Percentiles rank a stretch among this genome's conserved stretches.
phyloP scores from a whole-genome alignment of 2,888 invertebrate genomes.

The Lasius fuliginosus region DNA sequence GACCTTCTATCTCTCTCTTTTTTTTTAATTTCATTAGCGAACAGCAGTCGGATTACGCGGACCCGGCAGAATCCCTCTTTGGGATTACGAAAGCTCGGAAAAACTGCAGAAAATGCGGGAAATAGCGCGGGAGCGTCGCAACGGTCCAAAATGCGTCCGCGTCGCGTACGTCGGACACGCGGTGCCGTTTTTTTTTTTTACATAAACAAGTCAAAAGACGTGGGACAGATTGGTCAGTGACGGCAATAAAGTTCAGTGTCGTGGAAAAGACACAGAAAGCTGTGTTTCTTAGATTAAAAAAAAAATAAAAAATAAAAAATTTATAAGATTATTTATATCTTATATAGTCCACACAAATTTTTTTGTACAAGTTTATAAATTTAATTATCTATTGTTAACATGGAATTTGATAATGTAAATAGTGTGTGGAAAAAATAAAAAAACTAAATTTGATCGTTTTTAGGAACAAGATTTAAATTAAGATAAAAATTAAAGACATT shows the following conservation, averaged over 20 bases:
- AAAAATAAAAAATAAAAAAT: not conserved
- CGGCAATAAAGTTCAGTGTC: not conserved
- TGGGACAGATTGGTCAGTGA: not conserved
- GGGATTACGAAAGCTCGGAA: slow-evolving; percentile 83
- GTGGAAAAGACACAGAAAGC: not conserved
- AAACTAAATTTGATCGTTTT: slow-evolving; percentile 1
- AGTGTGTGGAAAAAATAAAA: not conserved
- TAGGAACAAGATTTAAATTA: not conserved
- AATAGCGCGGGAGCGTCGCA: slow-evolving; percentile 56
- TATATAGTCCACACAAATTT: not conserved
- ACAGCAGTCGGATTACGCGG: slow-evolving; percentile 84
- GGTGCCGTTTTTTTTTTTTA: slow-evolving; percentile 26
- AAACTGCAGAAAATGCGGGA: slow-evolving; percentile 77
- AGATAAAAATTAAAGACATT: not conserved
- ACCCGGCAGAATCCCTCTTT: slow-evolving; percentile 77
- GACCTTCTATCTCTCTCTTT: slow-evolving; percentile 57
- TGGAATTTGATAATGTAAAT: not conserved
- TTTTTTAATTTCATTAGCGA: slow-evolving; percentile 85
- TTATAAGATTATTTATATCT: not conserved
- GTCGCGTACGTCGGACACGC: not conserved
- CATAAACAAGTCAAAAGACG: slow-evolving; percentile 35
- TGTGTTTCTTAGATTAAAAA: not conserved
- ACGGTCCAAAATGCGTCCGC: slow-evolving; percentile 22
- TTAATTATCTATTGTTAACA: not conserved
- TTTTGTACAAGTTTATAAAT: not conserved